phyloP scores from a whole-genome alignment of 1,140 invertebrate genomes.

The Monomorium pharaonis region DNA sequence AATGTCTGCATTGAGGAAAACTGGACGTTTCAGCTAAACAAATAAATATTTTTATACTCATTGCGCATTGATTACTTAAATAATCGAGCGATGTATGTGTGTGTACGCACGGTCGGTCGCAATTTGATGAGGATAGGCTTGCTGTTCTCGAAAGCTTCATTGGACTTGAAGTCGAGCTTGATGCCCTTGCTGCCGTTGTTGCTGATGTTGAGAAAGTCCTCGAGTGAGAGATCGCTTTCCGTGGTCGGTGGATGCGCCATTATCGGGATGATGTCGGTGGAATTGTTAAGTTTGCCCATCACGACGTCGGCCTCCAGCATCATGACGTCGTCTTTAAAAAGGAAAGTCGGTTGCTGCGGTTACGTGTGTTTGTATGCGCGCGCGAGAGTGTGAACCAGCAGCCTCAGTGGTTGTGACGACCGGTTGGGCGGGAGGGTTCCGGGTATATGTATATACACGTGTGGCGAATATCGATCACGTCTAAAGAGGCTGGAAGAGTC shows the following conservation, averaged over 20 bases:
- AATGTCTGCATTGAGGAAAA: conserved; percentile 97
- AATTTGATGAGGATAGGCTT: conserved; percentile 85
- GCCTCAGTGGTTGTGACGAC: conserved; percentile 9
- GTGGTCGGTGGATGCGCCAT: conserved; percentile 94
- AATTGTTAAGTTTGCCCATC: conserved; percentile 86
- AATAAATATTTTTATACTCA: conserved; percentile 27
- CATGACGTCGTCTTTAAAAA: conserved; percentile 87
- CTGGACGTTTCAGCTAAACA: conserved; percentile 88
- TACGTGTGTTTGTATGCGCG: too few relatives aligned
- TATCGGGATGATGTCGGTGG: conserved; percentile 88
- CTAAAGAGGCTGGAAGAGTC: conserved; percentile 70
- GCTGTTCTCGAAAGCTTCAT: conserved; percentile 90
- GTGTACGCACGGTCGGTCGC: conserved; percentile 81
- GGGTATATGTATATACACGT: conserved; percentile 70
- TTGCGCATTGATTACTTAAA: not conserved
- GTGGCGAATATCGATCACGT: conserved; percentile 76
- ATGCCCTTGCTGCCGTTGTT: conserved; percentile 88
- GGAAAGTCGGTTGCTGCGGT: conserved; percentile 14
- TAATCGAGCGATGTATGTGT: not conserved
- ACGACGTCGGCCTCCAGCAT: conserved; percentile 96
- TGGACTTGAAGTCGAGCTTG: conserved; percentile 95
- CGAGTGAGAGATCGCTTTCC: conserved; percentile 91
- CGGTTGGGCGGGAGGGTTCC: not conserved
- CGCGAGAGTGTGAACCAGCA: not conserved
- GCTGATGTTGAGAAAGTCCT: conserved; percentile 88